Percentiles rank a stretch among this genome's conserved stretches.
These are phyloP conservation scores for Scolanthus callimorphus DNA, from an alignment of 92 coral and sea anemone species.

Conservation along the genomic window DNA sequence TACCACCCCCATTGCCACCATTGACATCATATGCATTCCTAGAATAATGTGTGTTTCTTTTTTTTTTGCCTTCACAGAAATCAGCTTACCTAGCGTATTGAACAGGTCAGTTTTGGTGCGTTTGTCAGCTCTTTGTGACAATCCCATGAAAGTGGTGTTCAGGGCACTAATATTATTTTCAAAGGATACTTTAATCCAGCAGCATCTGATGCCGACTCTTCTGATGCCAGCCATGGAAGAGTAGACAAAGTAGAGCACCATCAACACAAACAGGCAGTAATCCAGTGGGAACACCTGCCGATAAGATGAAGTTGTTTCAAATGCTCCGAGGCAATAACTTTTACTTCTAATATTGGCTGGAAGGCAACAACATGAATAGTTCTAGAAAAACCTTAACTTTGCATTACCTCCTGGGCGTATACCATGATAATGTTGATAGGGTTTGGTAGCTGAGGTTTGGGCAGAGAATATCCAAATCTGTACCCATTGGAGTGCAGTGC, in stretches of 20 bases:
- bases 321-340: not conserved
- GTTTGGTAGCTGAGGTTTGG: slow-evolving; percentile 76
- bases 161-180: no score
- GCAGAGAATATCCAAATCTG: slow-evolving; percentile 85
- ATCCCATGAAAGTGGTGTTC: no score
- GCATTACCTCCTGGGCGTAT: slow-evolving; percentile 86
- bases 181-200: slow-evolving; percentile 98
- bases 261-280: slow-evolving; percentile 88
- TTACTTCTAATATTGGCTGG: not conserved
- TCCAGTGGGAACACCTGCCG: slow-evolving; percentile 89
- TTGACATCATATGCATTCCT: no score
- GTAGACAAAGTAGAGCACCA: slow-evolving; percentile 87
- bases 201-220: slow-evolving; percentile 89
- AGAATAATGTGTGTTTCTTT: no score
- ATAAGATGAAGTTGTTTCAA: no score
- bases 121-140: no score
- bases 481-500: slow-evolving; percentile 91
- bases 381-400: not conserved
- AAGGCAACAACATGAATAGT: not conserved
- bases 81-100: no score
- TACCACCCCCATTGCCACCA: no score
- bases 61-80: no score
- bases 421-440: slow-evolving; percentile 95
- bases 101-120: no score
- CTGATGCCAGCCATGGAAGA: slow-evolving; percentile 94